These are phyloP conservation scores for Cryptus armator DNA, from an alignment of 2,888 invertebrate species.

Conservation along the genomic window DNA sequence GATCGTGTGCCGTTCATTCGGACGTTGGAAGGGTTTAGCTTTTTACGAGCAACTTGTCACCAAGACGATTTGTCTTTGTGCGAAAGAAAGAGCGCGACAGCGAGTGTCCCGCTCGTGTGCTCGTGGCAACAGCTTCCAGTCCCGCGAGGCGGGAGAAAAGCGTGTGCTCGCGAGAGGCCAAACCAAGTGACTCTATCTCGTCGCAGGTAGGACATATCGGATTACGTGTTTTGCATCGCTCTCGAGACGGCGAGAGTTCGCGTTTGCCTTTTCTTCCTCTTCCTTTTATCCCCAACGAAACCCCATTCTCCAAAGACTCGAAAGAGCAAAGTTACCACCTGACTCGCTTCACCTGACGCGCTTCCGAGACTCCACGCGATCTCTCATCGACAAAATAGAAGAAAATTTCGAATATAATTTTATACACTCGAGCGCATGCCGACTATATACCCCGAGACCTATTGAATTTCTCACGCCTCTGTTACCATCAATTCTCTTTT, in stretches of 20 bases:
- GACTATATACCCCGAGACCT: constrained; percentile 14
- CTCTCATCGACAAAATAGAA: constrained; percentile 32
- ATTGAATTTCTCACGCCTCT: constrained; percentile 56
- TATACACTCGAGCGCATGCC: constrained; percentile 24
- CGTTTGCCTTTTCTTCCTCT: constrained; percentile 23
- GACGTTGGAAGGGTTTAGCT: constrained; percentile 69
- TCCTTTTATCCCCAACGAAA: constrained; percentile 16
- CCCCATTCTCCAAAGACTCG: neutral
- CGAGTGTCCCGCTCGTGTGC: constrained; percentile 17
- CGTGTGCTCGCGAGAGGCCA: constrained; percentile 57
- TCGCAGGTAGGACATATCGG: constrained; percentile 81
- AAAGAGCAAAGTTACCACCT: neutral
- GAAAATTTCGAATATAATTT: constrained; percentile 46
- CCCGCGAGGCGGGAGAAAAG: constrained; percentile 17
- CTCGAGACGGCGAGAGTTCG: constrained; percentile 48
- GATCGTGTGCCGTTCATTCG: constrained; percentile 66
- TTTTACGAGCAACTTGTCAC: constrained; percentile 81
- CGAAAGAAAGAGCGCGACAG: constrained; percentile 59
- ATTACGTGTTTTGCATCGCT: constrained; percentile 80
- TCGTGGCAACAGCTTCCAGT: neutral
- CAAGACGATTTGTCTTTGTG: constrained; percentile 78
- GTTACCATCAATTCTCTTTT: neutral
- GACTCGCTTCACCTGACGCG: neutral
- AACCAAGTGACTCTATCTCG: constrained; percentile 82
- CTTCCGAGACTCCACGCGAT: neutral